Conservation (phyloP, 1,140 invertebrate species). For the Temnothorax nylanderi region DNA sequence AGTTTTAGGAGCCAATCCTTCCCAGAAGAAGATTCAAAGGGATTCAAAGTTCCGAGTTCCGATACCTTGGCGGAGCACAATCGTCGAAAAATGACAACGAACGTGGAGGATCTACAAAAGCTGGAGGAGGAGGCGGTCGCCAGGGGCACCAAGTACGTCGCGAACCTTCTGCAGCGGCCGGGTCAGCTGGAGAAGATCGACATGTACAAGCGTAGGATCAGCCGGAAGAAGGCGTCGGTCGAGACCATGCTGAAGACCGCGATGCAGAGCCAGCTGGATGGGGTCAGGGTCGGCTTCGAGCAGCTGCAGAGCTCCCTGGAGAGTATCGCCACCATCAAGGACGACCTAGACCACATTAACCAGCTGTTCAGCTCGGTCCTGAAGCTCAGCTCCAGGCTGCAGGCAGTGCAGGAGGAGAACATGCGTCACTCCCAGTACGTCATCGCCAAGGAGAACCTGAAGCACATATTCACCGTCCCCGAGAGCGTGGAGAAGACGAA, state of each 20-base stretch:
- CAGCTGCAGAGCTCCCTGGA: slow-evolving; percentile 94
- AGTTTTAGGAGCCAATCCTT: too few relatives aligned
- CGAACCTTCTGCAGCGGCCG: slow-evolving; percentile 96
- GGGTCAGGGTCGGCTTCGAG: slow-evolving; percentile 96
- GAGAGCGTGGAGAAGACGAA: slow-evolving; percentile 98
- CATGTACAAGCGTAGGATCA: slow-evolving; percentile 93
- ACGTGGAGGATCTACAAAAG: slow-evolving; percentile 89
- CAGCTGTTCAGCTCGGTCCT: slow-evolving; percentile 89
- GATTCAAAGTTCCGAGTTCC: too few relatives aligned
- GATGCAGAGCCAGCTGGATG: slow-evolving; percentile 99
- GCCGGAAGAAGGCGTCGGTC: slow-evolving; percentile 96
- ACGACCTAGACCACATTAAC: slow-evolving; percentile 85
- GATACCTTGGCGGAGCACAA: too few relatives aligned
- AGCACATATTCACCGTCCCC: slow-evolving; percentile 99
- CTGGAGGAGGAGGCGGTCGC: slow-evolving; percentile 94
- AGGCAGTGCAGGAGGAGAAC: slow-evolving; percentile 96
- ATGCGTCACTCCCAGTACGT: slow-evolving; percentile 97
- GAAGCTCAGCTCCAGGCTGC: slow-evolving; percentile 91
- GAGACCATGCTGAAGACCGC: slow-evolving; percentile 99
- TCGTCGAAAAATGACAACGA: slow-evolving; percentile 51
- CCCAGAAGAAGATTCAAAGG: too few relatives aligned
- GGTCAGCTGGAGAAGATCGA: slow-evolving; percentile 98
- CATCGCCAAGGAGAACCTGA: slow-evolving; percentile 98
- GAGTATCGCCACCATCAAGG: slow-evolving; percentile 92
- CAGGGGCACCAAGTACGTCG: slow-evolving; percentile 95